Conservation (phyloP, 2,888 invertebrate genomes). For the Eilema caniola region DNA sequence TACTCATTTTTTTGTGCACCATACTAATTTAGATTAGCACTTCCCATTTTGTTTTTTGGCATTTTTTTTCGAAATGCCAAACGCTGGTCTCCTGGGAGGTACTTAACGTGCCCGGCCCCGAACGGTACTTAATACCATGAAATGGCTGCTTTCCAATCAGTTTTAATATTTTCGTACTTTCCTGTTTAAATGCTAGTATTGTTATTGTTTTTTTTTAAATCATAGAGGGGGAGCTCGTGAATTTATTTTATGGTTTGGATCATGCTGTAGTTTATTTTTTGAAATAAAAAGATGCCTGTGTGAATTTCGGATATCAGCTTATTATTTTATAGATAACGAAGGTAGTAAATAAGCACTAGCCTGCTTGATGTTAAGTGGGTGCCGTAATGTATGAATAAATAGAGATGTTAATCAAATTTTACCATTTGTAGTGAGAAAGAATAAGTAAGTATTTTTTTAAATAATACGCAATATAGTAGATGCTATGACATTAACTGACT, state of each 20-base stretch:
- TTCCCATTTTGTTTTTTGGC: constrained; percentile 69
- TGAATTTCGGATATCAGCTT: not conserved
- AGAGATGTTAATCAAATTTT: too few relatives aligned
- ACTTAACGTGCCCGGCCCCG: constrained; percentile 60
- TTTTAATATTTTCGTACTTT: constrained; percentile 43
- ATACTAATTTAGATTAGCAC: constrained; percentile 81
- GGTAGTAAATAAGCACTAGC: too few relatives aligned
- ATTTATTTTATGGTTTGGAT: not conserved
- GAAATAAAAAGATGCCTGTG: not conserved
- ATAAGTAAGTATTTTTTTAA: too few relatives aligned
- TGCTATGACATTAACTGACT: too few relatives aligned
- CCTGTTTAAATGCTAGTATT: constrained; percentile 23
- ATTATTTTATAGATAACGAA: too few relatives aligned
- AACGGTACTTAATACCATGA: constrained; percentile 59
- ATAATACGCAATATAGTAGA: too few relatives aligned
- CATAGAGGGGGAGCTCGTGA: not conserved
- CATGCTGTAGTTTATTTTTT: not conserved
- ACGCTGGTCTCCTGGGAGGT: constrained; percentile 67
- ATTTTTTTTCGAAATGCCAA: constrained; percentile 79
- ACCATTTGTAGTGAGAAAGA: too few relatives aligned
- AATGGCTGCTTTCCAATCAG: constrained; percentile 59
- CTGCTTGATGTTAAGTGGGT: too few relatives aligned
- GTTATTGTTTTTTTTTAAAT: constrained; percentile 16
- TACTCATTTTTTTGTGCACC: constrained; percentile 55
- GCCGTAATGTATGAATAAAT: too few relatives aligned